Percentiles rank a stretch among this genome's conserved stretches.
Evolutionary conservation across 1,140 invertebrate genomes (phyloP).

Genomic region (Lysiphlebus fabarum): DNA sequence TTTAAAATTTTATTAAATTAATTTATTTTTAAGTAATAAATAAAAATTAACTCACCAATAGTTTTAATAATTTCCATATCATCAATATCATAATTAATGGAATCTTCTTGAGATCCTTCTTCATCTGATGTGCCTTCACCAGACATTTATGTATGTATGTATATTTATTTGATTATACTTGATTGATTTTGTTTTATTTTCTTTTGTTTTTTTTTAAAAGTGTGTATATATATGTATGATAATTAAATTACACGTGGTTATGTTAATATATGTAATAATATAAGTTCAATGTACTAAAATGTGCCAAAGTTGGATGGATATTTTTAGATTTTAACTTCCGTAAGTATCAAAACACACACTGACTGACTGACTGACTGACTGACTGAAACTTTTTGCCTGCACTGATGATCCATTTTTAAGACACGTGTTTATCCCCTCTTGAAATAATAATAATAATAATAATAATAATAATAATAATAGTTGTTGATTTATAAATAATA

Average conservation of each 20-base stretch:
- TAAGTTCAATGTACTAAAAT: not conserved
- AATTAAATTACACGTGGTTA: not conserved
- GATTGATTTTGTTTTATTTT: not conserved
- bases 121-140: slow-evolving; percentile 47
- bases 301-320: too few relatives aligned
- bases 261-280: not conserved
- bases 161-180: not conserved
- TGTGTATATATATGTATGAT: too few relatives aligned
- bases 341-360: too few relatives aligned
- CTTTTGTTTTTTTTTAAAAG: not conserved
- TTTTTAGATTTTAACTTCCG: too few relatives aligned
- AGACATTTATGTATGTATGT: slow-evolving; percentile 34
- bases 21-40: not conserved
- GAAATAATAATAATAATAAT: too few relatives aligned
- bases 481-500: too few relatives aligned
- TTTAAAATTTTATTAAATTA: too few relatives aligned
- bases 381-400: too few relatives aligned
- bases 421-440: too few relatives aligned
- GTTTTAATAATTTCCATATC: slow-evolving; percentile 79
- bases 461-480: too few relatives aligned
- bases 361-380: too few relatives aligned
- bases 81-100: slow-evolving; percentile 69
- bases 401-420: too few relatives aligned
- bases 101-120: slow-evolving; percentile 59
- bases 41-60: slow-evolving; percentile 62